Evolutionary conservation across 2,113 vertebrate species (phyloP).

Genomic region (Cinclus mexicanus): DNA sequence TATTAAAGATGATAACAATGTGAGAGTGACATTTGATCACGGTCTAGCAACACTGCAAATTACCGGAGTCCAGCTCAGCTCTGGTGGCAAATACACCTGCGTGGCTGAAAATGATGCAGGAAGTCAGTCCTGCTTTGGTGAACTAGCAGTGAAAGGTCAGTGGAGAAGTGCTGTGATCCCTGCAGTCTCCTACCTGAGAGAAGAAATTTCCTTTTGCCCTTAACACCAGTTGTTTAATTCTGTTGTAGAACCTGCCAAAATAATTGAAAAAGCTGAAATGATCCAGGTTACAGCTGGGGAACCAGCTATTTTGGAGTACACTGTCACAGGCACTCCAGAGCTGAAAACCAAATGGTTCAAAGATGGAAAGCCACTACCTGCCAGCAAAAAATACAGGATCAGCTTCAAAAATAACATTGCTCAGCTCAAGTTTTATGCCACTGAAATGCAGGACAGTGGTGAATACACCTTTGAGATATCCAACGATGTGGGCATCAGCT

Average conservation of each 20-base stretch:
- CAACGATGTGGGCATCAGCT: conserved; percentile 92
- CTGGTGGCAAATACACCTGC: conserved; percentile 89
- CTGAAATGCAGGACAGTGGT: conserved; percentile 88
- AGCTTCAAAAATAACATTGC: conserved; percentile 91
- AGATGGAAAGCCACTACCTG: conserved; percentile 87
- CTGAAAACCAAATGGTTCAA: conserved; percentile 97
- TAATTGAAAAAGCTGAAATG: conserved; percentile 89
- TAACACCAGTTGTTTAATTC: conserved; percentile 68
- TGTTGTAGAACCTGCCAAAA: conserved; percentile 92
- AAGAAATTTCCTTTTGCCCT: not conserved
- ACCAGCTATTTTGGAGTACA: conserved; percentile 90
- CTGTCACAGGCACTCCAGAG: conserved; percentile 90
- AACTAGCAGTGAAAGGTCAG: conserved; percentile 94
- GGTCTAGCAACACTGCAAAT: conserved; percentile 85
- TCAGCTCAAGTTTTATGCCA: conserved; percentile 89
- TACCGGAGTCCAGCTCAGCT: conserved; percentile 80
- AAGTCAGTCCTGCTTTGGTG: conserved; percentile 91
- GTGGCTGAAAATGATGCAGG: conserved; percentile 96
- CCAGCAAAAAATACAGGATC: conserved; percentile 93
- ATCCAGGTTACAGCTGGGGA: conserved; percentile 95
- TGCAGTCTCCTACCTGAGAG: not conserved
- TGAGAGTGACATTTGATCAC: conserved; percentile 88
- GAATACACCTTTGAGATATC: conserved; percentile 93
- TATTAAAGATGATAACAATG: conserved; percentile 89
- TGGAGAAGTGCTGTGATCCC: conserved; percentile 32